These are phyloP conservation scores for Delphinus delphis DNA, from an alignment of 2,113 vertebrate genomes.

Conservation along the genomic window DNA sequence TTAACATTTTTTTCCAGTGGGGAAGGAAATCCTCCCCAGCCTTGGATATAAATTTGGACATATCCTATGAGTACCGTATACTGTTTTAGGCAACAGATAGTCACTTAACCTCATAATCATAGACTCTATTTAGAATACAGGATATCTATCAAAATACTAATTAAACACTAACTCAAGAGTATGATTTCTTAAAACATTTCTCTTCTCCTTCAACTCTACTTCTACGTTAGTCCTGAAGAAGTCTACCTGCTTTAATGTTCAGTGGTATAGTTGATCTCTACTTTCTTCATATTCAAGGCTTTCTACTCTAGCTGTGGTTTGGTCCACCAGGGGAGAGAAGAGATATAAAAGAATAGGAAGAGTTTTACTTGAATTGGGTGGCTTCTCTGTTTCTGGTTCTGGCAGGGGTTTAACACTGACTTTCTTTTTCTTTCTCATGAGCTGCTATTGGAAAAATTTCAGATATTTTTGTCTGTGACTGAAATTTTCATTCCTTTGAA, in stretches of 20 bases:
- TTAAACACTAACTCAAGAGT: neutral
- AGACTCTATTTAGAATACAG: neutral
- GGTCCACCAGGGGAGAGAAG: neutral
- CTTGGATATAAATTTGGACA: neutral
- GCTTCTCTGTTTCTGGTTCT: constrained; percentile 13
- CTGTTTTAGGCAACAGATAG: neutral
- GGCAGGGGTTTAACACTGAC: neutral
- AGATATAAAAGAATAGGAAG: neutral
- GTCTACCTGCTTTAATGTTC: neutral
- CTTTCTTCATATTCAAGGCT: neutral
- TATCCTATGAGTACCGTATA: neutral
- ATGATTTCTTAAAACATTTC: neutral
- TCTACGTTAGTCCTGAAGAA: neutral
- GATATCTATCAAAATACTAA: neutral
- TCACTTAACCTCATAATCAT: neutral
- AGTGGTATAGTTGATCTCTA: neutral
- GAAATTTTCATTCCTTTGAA: neutral
- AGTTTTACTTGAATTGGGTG: neutral
- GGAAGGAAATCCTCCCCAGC: neutral
- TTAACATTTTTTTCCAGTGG: neutral
- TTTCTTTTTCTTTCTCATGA: neutral
- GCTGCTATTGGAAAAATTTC: neutral
- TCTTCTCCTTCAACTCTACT: neutral
- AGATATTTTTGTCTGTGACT: neutral
- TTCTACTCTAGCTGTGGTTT: neutral